Evolutionary conservation across 2,113 vertebrate species (phyloP), one percentile per base, ranked within the genome.

Genomic region (Monopterus albus): DNA sequence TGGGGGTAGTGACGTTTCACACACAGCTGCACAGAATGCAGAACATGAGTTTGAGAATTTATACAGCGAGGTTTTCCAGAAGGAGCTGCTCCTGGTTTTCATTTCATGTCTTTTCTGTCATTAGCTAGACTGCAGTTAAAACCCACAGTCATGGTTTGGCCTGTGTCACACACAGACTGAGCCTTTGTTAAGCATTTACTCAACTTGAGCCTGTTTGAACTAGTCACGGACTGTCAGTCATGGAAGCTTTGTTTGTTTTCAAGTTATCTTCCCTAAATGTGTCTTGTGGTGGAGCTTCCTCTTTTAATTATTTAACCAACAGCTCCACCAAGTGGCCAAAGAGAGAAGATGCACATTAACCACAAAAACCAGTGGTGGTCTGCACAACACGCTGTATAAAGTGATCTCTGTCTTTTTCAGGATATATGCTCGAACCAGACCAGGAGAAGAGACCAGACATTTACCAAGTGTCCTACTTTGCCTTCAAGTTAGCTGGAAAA

Each of bases 351-450:
- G 40, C 79, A 72, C 21, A 7, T 6, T 1, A 36, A 11, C 17
- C 6, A 11, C 5, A 0, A 1, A 13, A 1, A 15, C 12, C 0
- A 20, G 2, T 20, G n/a, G 25, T 45, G 21, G 26, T n/a, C 28
- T 28, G 51, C 40, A 15, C 12, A 15, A 6, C 20, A 14, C 45
- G 21, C 0, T 26, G 18, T 28, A n/a, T 69, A 2, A 56, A 23
- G 23, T 11, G 1, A 46, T 52, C 0, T 60, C 3, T 45, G 12
- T 73, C 7, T 69, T 12, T 51, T 51, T 7, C 45, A 99, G 97
- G 97, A 71, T 99, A 96, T 36, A 98, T 99, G 97, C 96, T 99
- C 51, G 98, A 99, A 86, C 97, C 96, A 31, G 96, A 98, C 85
- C 95, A 94, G 82, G 96, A 98, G 26, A 90, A 72, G 82, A 96